Percentiles rank a stretch among this genome's conserved stretches.
phyloP scores from a whole-genome alignment of 2,797 vertebrate species.

The Epinephelus coioides region DNA sequence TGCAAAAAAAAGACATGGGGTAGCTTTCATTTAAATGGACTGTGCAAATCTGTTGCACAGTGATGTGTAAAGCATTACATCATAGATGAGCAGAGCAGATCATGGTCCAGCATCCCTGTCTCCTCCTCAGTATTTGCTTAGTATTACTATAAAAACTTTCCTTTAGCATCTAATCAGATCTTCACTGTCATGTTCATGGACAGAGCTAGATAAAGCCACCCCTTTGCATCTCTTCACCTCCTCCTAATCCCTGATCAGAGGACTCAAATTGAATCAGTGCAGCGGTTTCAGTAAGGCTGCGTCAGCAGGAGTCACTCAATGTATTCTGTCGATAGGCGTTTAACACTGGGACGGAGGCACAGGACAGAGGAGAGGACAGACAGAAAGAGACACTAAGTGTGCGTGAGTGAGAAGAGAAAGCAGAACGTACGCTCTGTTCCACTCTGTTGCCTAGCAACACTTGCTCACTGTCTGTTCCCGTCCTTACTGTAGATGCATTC shows the following conservation, averaged over 20 bases:
- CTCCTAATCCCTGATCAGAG: constrained; percentile 69
- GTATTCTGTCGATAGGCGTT: constrained; percentile 55
- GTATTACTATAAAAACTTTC: constrained; percentile 27
- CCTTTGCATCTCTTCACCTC: constrained; percentile 57
- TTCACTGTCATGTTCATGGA: constrained; percentile 18
- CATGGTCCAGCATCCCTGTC: background rate
- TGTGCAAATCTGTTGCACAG: constrained; percentile 49
- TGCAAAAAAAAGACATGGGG: constrained; percentile 10
- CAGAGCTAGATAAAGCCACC: constrained; percentile 3
- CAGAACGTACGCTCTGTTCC: constrained; percentile 70
- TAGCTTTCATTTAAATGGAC: constrained; percentile 51
- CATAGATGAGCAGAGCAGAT: constrained; percentile 24
- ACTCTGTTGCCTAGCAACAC: constrained; percentile 88
- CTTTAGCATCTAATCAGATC: constrained; percentile 19
- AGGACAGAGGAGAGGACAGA: constrained; percentile 63
- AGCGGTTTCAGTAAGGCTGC: constrained; percentile 81
- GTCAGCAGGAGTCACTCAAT: constrained; percentile 62
- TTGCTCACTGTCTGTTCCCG: constrained; percentile 63
- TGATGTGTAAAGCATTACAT: constrained; percentile 70
- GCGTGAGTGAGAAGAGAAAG: constrained; percentile 71
- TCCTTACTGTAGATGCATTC: constrained; percentile 61
- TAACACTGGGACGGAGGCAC: constrained; percentile 41
- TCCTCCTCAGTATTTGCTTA: background rate
- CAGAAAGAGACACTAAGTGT: constrained; percentile 64
- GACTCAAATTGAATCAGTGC: constrained; percentile 59